A percentile compares a stretch with the other conserved stretches of the same genome.
Evolutionary conservation across 2,888 invertebrate genomes (phyloP).

Genomic region (Drosophila rubida): DNA sequence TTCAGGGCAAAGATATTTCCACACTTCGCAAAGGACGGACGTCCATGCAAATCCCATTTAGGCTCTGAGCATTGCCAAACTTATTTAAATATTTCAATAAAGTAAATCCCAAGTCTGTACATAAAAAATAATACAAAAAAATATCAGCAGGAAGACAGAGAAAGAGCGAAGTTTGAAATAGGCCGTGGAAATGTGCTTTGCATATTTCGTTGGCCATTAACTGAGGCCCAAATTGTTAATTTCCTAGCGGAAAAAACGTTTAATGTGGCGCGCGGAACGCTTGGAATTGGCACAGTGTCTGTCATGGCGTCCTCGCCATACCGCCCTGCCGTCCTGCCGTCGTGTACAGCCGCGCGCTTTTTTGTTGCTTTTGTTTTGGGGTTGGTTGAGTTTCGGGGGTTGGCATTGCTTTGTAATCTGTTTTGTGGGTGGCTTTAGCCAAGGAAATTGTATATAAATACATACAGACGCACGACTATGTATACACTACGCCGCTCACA

Average conservation of each 20-base stretch:
- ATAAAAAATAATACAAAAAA: slow-evolving; percentile 44
- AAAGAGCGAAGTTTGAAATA: slow-evolving; percentile 46
- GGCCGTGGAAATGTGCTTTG: slow-evolving; percentile 62
- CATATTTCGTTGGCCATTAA: slow-evolving; percentile 64
- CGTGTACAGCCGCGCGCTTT: slow-evolving; percentile 60
- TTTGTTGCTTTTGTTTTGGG: slow-evolving; percentile 41
- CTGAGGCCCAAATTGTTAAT: slow-evolving; percentile 69
- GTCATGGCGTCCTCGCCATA: slow-evolving; percentile 58
- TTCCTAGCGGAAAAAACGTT: slow-evolving; percentile 58
- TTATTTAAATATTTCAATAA: slow-evolving; percentile 84
- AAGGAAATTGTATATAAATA: slow-evolving; percentile 59
- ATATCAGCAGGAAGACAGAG: neutral
- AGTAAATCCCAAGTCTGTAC: slow-evolving; percentile 76
- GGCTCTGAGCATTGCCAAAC: slow-evolving; percentile 80
- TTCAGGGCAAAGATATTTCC: slow-evolving; percentile 65
- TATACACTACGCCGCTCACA: slow-evolving; percentile 34
- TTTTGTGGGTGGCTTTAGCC: slow-evolving; percentile 71
- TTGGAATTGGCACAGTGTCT: slow-evolving; percentile 64
- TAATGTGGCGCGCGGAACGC: slow-evolving; percentile 54
- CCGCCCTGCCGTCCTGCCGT: slow-evolving; percentile 5
- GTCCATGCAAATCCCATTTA: slow-evolving; percentile 75
- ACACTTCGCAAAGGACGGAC: slow-evolving; percentile 54
- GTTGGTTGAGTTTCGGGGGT: slow-evolving; percentile 68
- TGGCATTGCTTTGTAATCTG: slow-evolving; percentile 71
- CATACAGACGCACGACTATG: slow-evolving; percentile 11